Conservation (phyloP, 2,888 invertebrate genomes). For the Atrina japonica region DNA sequence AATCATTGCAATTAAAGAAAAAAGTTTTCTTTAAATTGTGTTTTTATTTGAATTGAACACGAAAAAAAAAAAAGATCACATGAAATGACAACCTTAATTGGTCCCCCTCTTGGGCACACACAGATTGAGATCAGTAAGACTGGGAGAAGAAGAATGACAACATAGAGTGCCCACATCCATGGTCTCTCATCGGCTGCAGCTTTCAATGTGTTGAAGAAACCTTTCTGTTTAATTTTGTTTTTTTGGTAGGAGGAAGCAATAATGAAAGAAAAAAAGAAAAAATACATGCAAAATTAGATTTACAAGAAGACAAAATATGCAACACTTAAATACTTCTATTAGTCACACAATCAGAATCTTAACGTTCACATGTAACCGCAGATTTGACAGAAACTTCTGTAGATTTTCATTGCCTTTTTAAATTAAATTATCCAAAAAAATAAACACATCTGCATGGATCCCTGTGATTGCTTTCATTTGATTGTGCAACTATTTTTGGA, state of each 20-base stretch:
- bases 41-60: too few species aligned
- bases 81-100: conserved; percentile 70
- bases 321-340: too few species aligned
- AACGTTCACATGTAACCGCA: too few species aligned
- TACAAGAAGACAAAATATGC: background rate
- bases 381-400: too few species aligned
- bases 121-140: conserved; percentile 90
- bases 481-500: too few species aligned
- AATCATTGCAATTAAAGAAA: background rate
- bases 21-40: too few species aligned
- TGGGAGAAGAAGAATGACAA: conserved; percentile 89
- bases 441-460: too few species aligned
- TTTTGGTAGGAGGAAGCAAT: too few species aligned
- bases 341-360: too few species aligned
- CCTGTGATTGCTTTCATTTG: too few species aligned
- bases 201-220: conserved; percentile 86
- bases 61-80: conserved; percentile 20
- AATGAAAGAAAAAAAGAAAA: conserved; percentile 20
- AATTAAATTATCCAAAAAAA: too few species aligned
- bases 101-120: conserved; percentile 84
- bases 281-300: background rate
- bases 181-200: conserved; percentile 91
- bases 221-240: conserved; percentile 85
- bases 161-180: conserved; percentile 93
- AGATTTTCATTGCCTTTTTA: too few species aligned